These are phyloP conservation scores for Pelecanus crispus DNA, from an alignment of 2,113 vertebrate genomes.

Conservation along the genomic window DNA sequence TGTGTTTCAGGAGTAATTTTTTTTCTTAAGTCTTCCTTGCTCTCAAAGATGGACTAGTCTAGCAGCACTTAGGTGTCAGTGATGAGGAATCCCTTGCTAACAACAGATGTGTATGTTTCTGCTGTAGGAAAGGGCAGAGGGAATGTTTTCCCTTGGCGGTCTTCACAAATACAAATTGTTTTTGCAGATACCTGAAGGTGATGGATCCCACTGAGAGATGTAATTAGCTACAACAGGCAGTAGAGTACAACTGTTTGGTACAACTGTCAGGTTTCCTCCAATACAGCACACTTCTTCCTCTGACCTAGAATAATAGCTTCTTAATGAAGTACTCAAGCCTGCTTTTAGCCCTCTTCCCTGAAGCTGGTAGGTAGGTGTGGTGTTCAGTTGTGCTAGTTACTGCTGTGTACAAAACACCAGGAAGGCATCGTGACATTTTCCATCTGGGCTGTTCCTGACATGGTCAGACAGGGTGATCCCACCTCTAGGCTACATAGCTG, in stretches of 20 bases:
- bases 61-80: neutral
- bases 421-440: neutral
- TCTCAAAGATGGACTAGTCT: neutral
- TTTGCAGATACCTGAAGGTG: slow-evolving; percentile 23
- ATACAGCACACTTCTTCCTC: neutral
- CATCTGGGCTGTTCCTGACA: neutral
- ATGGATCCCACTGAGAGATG: neutral
- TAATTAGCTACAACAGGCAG: neutral
- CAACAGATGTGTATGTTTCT: neutral
- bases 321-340: neutral
- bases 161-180: neutral
- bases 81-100: neutral
- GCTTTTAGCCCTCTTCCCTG: neutral
- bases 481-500: neutral
- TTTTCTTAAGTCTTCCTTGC: neutral
- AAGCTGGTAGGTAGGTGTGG: neutral
- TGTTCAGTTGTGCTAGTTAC: neutral
- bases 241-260: neutral
- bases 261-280: slow-evolving; percentile 7
- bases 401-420: neutral
- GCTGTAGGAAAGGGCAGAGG: neutral
- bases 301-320: slow-evolving; percentile 21
- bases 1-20: neutral
- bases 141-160: neutral
- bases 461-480: neutral